Evolutionary conservation across 1,140 invertebrate species (phyloP).

Genomic region (Microplitis demolitor): DNA sequence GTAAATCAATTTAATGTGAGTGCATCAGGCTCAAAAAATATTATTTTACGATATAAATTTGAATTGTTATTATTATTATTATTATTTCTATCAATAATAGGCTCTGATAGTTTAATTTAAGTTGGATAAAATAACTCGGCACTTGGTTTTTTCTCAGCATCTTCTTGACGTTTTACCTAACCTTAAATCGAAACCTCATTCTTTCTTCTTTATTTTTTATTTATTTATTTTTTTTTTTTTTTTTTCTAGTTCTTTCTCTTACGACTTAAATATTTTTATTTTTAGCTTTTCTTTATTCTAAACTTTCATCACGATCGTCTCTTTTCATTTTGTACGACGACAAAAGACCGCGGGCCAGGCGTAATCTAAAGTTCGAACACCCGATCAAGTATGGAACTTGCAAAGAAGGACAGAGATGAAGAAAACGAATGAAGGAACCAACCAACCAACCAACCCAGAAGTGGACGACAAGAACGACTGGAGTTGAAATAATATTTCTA

Average conservation of each 20-base stretch:
- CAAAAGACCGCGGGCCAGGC: conserved; percentile 27
- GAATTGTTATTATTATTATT: neutral
- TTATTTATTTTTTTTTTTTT: conserved; percentile 22
- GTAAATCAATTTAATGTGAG: no score
- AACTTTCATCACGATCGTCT: conserved; percentile 34
- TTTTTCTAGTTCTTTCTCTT: conserved; percentile 27
- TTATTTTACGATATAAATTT: no score
- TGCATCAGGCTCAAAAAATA: neutral
- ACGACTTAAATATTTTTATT: conserved; percentile 4
- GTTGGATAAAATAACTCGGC: neutral
- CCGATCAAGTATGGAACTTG: conserved; percentile 32
- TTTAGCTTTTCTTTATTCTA: conserved; percentile 23
- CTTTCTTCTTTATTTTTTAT: conserved; percentile 26
- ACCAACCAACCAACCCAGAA: neutral
- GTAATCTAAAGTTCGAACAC: conserved; percentile 35
- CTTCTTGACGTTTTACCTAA: neutral
- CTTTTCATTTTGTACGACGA: conserved; percentile 31
- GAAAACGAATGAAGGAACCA: neutral
- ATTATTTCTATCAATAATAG: neutral
- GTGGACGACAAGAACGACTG: neutral
- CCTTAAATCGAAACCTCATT: conserved; percentile 12
- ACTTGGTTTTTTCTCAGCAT: neutral
- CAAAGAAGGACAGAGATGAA: neutral
- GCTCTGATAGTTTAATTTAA: neutral
- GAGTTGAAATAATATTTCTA: conserved; percentile 34